These are phyloP conservation scores for Harpalus rufipes DNA, from an alignment of 2,888 invertebrate species.

Conservation along the genomic window DNA sequence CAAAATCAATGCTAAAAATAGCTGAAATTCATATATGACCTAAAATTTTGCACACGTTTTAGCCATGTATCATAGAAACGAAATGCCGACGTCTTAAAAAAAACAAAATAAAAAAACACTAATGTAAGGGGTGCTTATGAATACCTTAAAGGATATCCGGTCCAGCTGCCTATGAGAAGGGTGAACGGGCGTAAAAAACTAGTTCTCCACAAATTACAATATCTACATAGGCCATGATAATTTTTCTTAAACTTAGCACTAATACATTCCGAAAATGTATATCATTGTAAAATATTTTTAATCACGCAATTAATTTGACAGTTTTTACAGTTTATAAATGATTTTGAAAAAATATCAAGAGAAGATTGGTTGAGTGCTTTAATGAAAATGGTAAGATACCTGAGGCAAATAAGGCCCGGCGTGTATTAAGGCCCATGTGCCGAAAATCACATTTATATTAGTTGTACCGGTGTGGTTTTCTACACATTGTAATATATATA, in stretches of 20 bases:
- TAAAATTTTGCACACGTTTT: constrained; percentile 61
- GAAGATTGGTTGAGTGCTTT: too few species aligned
- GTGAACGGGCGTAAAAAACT: constrained; percentile 51
- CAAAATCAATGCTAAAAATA: constrained; percentile 31
- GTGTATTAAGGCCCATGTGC: too few species aligned
- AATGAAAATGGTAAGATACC: too few species aligned
- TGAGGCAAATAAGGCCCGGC: too few species aligned
- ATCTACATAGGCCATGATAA: not conserved
- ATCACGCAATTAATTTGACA: too few species aligned
- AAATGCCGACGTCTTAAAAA: constrained; percentile 55
- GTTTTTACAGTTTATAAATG: too few species aligned
- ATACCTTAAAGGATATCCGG: constrained; percentile 66
- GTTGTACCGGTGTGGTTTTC: too few species aligned
- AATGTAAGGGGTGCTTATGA: constrained; percentile 64
- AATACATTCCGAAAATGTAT: not conserved
- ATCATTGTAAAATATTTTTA: too few species aligned
- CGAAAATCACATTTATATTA: too few species aligned
- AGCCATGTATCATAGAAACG: constrained; percentile 56
- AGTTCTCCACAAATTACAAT: constrained; percentile 39
- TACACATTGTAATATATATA: too few species aligned
- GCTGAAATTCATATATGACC: constrained; percentile 19
- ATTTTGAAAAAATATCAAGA: too few species aligned
- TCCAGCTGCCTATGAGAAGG: constrained; percentile 60
- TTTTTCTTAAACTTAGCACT: not conserved
- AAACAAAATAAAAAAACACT: constrained; percentile 54